Evolutionary conservation across 2,888 invertebrate species (phyloP).

Genomic region (Erebia aethiops): DNA sequence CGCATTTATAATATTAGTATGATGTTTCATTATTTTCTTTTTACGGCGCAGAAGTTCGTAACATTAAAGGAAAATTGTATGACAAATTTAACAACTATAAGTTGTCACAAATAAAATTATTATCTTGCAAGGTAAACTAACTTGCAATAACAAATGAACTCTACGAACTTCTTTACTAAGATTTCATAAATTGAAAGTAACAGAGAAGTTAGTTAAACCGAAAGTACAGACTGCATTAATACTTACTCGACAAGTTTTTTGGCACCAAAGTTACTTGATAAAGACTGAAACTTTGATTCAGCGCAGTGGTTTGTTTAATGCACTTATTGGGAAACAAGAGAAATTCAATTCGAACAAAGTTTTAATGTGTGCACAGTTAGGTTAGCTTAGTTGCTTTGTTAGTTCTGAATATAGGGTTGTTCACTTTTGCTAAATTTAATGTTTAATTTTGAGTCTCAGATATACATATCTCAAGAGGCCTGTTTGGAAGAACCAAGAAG

Average conservation of each 20-base stretch:
- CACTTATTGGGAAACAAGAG: slow-evolving; percentile 44
- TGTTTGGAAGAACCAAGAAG: no score
- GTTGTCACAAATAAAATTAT: not conserved
- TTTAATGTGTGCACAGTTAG: slow-evolving; percentile 28
- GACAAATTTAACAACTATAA: not conserved
- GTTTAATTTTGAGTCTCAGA: not conserved
- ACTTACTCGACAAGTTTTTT: slow-evolving; percentile 69
- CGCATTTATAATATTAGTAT: no score
- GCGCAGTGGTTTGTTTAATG: slow-evolving; percentile 44
- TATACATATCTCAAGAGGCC: no score
- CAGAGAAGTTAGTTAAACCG: slow-evolving; percentile 62
- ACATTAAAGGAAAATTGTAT: not conserved
- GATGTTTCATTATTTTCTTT: not conserved
- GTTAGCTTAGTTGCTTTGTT: slow-evolving; percentile 7
- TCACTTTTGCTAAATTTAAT: not conserved
- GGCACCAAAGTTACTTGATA: slow-evolving; percentile 59
- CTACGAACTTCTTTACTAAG: slow-evolving; percentile 21
- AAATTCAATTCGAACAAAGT: slow-evolving; percentile 38
- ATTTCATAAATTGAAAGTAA: slow-evolving; percentile 41
- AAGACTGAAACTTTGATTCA: slow-evolving; percentile 49
- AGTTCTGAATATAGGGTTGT: slow-evolving; percentile 5
- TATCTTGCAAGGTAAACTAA: not conserved
- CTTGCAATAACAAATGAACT: slow-evolving; percentile 17
- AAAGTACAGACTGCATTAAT: slow-evolving; percentile 71
- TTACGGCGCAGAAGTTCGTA: not conserved